Conservation (phyloP, 2,888 invertebrate species). For the Amiota communis region DNA sequence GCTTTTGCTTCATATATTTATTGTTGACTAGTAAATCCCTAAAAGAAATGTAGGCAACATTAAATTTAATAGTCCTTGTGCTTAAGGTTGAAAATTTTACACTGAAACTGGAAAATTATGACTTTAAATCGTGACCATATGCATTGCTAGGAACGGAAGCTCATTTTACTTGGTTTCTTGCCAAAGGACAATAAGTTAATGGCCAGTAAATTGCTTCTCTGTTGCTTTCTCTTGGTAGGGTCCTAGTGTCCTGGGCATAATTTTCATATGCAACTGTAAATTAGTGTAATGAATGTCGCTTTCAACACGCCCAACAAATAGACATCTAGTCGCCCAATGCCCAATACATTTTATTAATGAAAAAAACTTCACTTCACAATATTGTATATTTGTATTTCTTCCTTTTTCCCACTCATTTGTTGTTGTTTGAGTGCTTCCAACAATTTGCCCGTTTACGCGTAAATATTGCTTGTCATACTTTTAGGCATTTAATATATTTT, state of each 20-base stretch:
- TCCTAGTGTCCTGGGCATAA: slow-evolving; percentile 15
- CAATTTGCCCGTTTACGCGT: slow-evolving; percentile 38
- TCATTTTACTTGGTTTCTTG: too few relatives aligned
- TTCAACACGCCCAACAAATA: slow-evolving; percentile 48
- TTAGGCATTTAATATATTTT: slow-evolving; percentile 65
- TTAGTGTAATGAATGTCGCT: slow-evolving; percentile 53
- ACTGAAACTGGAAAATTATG: slow-evolving; percentile 50
- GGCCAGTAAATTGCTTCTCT: slow-evolving; percentile 42
- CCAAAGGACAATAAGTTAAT: slow-evolving; percentile 32
- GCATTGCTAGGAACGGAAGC: slow-evolving; percentile 31
- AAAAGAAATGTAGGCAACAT: slow-evolving; percentile 53
- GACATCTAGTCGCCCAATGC: slow-evolving; percentile 16
- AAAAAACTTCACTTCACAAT: slow-evolving; percentile 31
- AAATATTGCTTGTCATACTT: slow-evolving; percentile 64
- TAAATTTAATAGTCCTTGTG: slow-evolving; percentile 52
- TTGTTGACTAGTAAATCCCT: slow-evolving; percentile 20
- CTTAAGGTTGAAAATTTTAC: neutral
- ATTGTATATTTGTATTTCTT: slow-evolving; percentile 30
- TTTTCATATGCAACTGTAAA: slow-evolving; percentile 46
- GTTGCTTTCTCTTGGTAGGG: too few relatives aligned
- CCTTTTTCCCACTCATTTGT: slow-evolving; percentile 13
- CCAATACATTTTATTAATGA: slow-evolving; percentile 52
- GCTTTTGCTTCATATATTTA: too few relatives aligned
- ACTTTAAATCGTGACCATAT: slow-evolving; percentile 62
- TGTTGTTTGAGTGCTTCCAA: slow-evolving; percentile 18